Base-by-base conservation (phyloP, 2,888 invertebrate species). In the Xestobium rufovillosum region DNA sequence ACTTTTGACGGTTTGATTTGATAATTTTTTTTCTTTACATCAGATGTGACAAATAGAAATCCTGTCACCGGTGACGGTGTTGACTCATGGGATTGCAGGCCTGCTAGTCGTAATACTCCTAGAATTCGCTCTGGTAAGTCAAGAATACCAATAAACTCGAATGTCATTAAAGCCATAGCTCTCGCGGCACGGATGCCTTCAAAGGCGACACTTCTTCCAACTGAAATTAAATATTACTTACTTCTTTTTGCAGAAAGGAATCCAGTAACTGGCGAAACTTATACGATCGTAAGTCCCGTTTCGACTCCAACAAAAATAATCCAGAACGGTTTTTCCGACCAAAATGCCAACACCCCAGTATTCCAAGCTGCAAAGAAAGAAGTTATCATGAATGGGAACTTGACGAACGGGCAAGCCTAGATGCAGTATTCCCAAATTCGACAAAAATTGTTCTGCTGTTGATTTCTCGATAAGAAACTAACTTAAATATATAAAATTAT, bases 1-100 rank as follows among this genome's bases (percentile, higher is more conserved):
- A n/a, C n/a, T n/a, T n/a, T n/a, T n/a, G n/a, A n/a, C n/a, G n/a
- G n/a, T n/a, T n/a, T n/a, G n/a, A n/a, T n/a, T n/a, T n/a, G n/a
- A n/a, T n/a, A n/a, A n/a, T n/a, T n/a, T n/a, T n/a, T n/a, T 28
- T 35, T 41, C 35, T 32, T 37, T 35, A 27, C 56, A 59, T 27
- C 42, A 64, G 66, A 66, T 56, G 57, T 61, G n/a, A 60, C 51
- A 34, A 60, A 60, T 38, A 59, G 66, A 36, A 66, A 66, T 48
- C 64, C 64, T 17, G 66, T 66, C 10, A 66, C 66, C 40, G 66
- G 66, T 17, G 58, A 65, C 48, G 66, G 66, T 23, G 66, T 66
- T 16, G 55, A 57, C 36, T 61, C 63, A 12, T 65, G 59, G 58
- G 66, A 66, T 47, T 52, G 51, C 36, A 57, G 52, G 45, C 51